Conservation (phyloP, 2,797 vertebrate genomes). For the Melanotaenia maccullochi region DNA sequence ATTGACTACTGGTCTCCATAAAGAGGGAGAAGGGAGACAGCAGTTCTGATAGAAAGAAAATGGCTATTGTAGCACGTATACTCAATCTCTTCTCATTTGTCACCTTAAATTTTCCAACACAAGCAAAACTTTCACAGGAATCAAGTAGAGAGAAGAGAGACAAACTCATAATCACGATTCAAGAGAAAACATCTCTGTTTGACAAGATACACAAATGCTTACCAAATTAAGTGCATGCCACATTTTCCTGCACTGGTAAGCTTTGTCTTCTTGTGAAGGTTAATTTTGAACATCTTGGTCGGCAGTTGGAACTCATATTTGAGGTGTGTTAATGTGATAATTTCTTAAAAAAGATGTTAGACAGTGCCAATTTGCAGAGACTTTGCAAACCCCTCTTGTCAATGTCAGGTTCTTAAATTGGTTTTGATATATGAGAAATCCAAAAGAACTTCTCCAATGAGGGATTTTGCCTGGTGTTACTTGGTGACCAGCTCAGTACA, state of each 20-base stretch:
- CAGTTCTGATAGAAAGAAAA: too few relatives aligned
- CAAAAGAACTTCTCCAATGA: background rate
- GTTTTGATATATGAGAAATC: background rate
- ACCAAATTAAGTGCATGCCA: background rate
- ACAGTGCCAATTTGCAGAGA: too few relatives aligned
- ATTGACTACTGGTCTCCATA: background rate
- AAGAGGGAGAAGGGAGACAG: too few relatives aligned
- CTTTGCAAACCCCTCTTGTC: background rate
- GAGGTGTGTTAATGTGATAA: too few relatives aligned
- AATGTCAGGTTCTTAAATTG: background rate
- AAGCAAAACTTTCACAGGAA: too few relatives aligned
- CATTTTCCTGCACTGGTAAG: background rate
- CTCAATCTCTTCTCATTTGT: too few relatives aligned
- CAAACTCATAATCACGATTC: too few relatives aligned
- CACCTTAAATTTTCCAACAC: too few relatives aligned
- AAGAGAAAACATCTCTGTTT: too few relatives aligned
- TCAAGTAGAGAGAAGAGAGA: too few relatives aligned
- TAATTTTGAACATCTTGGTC: background rate
- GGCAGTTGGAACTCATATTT: background rate
- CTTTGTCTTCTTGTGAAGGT: background rate
- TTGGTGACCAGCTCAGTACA: background rate
- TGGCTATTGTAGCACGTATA: too few relatives aligned
- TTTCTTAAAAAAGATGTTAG: too few relatives aligned
- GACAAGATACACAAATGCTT: background rate
- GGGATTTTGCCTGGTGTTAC: background rate